Conservation (phyloP, 2,113 vertebrate species). For the Syngnathoides biaculeatus region DNA sequence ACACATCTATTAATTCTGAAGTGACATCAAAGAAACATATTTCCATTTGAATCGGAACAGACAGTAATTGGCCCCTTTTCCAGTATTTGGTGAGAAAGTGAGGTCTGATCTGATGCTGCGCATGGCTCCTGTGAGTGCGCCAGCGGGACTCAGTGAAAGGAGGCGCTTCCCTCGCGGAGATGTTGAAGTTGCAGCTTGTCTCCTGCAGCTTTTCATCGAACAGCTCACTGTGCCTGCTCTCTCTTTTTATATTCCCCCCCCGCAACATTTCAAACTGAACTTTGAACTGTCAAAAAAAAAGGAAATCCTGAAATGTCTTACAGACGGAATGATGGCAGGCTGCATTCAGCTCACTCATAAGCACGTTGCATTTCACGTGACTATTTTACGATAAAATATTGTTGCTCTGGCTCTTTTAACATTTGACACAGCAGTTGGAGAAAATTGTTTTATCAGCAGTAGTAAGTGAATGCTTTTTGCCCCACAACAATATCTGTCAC, state of each 20-base stretch:
- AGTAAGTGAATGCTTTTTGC: not conserved
- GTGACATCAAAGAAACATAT: slow-evolving; percentile 2
- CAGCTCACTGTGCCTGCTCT: slow-evolving; percentile 7
- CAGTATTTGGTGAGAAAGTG: slow-evolving; percentile 4
- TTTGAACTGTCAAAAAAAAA: slow-evolving; percentile 9
- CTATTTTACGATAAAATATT: not conserved
- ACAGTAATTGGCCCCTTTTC: slow-evolving; percentile 1
- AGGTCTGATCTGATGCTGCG: slow-evolving; percentile 2
- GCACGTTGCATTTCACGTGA: not conserved
- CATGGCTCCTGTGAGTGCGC: not conserved
- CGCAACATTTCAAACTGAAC: slow-evolving; percentile 4
- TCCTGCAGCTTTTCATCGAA: slow-evolving; percentile 6
- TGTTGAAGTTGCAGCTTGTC: slow-evolving; percentile 2
- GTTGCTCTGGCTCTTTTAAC: not conserved
- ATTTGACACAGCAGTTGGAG: not conserved
- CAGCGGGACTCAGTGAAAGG: not conserved
- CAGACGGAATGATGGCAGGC: not conserved
- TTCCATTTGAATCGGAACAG: not conserved
- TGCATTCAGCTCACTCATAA: not conserved
- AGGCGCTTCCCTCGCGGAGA: not conserved
- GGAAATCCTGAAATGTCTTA: not conserved
- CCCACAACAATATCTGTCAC: not conserved
- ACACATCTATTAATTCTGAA: not conserved
- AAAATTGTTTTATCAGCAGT: not conserved
- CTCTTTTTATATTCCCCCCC: not conserved